phyloP scores from a whole-genome alignment of 2,888 invertebrate genomes.

The Scaptomyza cyrtandrae region DNA sequence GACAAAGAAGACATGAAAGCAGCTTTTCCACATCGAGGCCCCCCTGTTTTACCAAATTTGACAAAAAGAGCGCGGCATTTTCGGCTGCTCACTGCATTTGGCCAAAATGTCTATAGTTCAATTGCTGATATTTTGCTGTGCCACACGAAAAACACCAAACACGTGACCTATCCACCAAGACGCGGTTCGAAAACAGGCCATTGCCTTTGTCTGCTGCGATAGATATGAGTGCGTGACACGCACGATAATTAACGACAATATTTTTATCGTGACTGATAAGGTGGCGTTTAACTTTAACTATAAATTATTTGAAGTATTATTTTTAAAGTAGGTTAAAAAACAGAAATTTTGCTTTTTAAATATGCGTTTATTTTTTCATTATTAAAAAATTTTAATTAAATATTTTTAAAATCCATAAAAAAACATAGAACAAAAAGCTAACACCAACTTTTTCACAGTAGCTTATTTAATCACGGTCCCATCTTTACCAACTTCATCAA shows the following conservation, averaged over 20 bases:
- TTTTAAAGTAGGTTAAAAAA: too few species aligned
- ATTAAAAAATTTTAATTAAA: background rate
- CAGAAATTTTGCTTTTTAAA: too few species aligned
- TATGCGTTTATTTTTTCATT: too few species aligned
- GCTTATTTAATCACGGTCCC: conserved; percentile 21
- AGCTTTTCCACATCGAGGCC: conserved; percentile 17
- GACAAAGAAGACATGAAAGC: conserved; percentile 48
- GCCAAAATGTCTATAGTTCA: conserved; percentile 80
- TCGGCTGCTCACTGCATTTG: conserved; percentile 69
- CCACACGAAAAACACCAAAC: conserved; percentile 55
- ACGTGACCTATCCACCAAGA: conserved; percentile 71
- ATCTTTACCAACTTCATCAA: conserved; percentile 26
- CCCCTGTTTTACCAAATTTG: conserved; percentile 10
- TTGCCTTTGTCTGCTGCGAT: conserved; percentile 1
- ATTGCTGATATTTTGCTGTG: conserved; percentile 74
- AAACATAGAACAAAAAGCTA: too few species aligned
- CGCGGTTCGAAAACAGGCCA: conserved; percentile 11
- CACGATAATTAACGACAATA: background rate
- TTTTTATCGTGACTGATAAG: background rate
- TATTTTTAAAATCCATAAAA: background rate
- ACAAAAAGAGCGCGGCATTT: conserved; percentile 69
- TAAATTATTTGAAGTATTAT: too few species aligned
- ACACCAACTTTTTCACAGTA: background rate
- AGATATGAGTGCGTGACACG: conserved; percentile 45
- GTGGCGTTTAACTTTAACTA: too few species aligned